Conservation (phyloP, 2,888 invertebrate species). For the Stomorhina lunata region DNA sequence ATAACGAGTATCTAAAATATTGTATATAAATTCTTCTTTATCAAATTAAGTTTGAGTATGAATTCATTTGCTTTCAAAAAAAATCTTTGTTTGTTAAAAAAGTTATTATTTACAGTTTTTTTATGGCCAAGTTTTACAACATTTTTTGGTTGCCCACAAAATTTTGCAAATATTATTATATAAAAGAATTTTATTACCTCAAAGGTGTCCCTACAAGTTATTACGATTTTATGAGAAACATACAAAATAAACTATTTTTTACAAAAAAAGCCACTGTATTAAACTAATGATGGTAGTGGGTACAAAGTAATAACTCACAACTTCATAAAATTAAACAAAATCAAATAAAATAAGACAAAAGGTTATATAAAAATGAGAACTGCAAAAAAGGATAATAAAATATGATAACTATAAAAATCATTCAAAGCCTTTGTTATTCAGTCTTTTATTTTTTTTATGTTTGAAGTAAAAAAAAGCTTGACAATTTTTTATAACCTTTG, state of each 20-base stretch:
- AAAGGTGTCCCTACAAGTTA: too few species aligned
- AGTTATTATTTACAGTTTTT: too few species aligned
- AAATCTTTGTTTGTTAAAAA: too few species aligned
- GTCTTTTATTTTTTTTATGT: neutral
- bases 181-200: too few species aligned
- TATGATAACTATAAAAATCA: neutral
- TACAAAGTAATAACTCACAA: neutral
- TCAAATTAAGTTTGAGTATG: too few species aligned
- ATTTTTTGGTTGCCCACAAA: too few species aligned
- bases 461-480: neutral
- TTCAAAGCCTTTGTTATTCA: neutral
- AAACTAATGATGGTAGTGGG: neutral
- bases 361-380: neutral
- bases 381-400: neutral
- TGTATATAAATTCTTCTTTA: too few species aligned
- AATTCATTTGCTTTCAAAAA: too few species aligned
- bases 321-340: conserved; percentile 8
- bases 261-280: neutral
- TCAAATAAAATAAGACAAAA: conserved; percentile 12
- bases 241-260: neutral
- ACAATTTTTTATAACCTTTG: neutral
- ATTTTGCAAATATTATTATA: too few species aligned
- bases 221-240: neutral
- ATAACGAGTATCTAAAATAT: too few species aligned
- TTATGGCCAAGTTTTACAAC: too few species aligned